Evolutionary conservation across 2,888 invertebrate genomes (phyloP), one percentile per base, ranked within the genome.

Genomic region (Epistrophella euchroma): DNA sequence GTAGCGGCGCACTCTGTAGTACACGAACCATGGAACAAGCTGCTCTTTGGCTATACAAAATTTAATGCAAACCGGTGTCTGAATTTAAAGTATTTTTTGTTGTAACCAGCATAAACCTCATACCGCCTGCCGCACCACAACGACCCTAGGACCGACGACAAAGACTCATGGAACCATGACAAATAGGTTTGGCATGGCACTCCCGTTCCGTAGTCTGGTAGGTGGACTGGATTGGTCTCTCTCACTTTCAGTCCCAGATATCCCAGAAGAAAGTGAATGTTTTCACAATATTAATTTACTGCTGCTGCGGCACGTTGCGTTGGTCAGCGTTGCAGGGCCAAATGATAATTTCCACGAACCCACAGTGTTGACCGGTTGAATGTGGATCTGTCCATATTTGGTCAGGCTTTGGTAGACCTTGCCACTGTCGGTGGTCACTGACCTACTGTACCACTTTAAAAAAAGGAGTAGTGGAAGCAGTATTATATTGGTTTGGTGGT

Each of bases 181-280:
- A 80, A 85, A 76, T 85, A 79, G 74, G 75, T 75, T 66, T 52
- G 58, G n/a, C 71, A 62, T 52, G 58, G n/a, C 71, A 62, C 74
- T 62, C 62, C 62, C 62, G 62, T 22, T 15, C 15, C 32, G 13
- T 58, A n/a, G 22, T 43, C 43, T 43, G 60, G 28, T 56, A 11
- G 56, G 71, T 50, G 17, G 71, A 66, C 56, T 71, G 79, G 56
- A 79, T 35, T 68, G 40, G 40, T 62, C 43, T 72, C 45, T 72
- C 58, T 75, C 43, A 58, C 47, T 81, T 73, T 71, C 68, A 55
- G 55, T 81, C 19, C 32, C 55, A 55, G 50, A 22, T n/a, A 15
- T n/a, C 43, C 43, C 43, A 72, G 35, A 86, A 86, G 81, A 86
- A 86, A 86, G 81, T 81, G 77, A 86, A 72, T 76, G 85, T 80